Conservation (phyloP, 2,113 vertebrate species). For the Saccopteryx leptura region DNA sequence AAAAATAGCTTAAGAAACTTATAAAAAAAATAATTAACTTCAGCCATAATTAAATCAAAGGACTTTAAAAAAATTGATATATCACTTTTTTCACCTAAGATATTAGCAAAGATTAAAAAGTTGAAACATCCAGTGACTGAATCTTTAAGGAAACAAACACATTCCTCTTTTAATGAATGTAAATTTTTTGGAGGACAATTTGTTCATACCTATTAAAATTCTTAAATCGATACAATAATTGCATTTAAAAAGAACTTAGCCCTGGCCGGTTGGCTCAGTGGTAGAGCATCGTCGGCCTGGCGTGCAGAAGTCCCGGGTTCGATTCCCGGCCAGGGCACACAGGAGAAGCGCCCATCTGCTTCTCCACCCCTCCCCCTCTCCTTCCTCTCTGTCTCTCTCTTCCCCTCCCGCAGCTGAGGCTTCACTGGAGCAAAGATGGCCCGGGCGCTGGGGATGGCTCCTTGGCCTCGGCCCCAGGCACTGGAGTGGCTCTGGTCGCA, state of each 20-base stretch:
- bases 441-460: no score
- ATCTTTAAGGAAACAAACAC: neutral
- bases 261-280: no score
- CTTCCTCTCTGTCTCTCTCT: no score
- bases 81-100: constrained; percentile 21
- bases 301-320: no score
- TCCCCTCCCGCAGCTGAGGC: no score
- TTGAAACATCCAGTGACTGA: constrained; percentile 45
- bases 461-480: no score
- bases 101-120: constrained; percentile 53
- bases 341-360: no score
- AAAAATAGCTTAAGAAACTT: constrained; percentile 67
- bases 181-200: constrained; percentile 17
- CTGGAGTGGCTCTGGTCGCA: no score
- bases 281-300: no score
- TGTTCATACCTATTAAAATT: constrained; percentile 39
- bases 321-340: no score
- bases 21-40: constrained; percentile 74
- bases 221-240: neutral
- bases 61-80: constrained; percentile 69
- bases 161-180: neutral
- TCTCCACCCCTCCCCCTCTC: no score
- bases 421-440: no score
- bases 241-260: constrained; percentile 49
- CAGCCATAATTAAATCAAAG: constrained; percentile 66